Base-by-base conservation (phyloP, 1,140 invertebrate genomes). In the Drosophila parvula region DNA sequence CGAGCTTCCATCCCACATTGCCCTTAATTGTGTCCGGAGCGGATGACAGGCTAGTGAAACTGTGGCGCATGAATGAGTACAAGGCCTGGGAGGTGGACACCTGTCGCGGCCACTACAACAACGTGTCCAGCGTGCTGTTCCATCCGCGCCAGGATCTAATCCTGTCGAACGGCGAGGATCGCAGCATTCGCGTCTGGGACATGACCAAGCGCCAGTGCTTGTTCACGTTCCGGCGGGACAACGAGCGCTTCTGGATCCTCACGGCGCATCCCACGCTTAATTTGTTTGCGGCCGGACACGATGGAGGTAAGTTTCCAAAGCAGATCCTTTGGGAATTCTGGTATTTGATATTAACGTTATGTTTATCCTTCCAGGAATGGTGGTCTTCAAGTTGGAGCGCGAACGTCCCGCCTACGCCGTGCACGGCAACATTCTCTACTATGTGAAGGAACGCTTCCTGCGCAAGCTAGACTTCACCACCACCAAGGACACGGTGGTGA, bases 71-170 rank as follows among this genome's bases (percentile, higher is more conserved):
- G 97, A 99, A 99, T 92, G 99, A 99, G 93, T 95, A 96, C 34
- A 99, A 98, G 94, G 99, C 98, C 0, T 99, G 99, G 99, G 99
- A 99, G 93, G 98, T 99, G 22, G 99, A 99, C 91, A 98, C 98
- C 0, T 99, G 98, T 82, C 95, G 99, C 48, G 99, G 99, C 1
- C 99, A 99, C 93, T 99, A 99, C 93, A 99, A 99, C 93, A 99
- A 99, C 92, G 98, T 99, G 1, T 99, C 98, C 0, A 99, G 98
- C 91, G 98, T 98, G 2, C 92, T 99, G 8, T 99, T 99, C 92
- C 99, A 99, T 93, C 98, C 99, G 0, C 94, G 98, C 16, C 98
- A 99, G 93, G 99, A 99, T 90, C 93, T 99, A 8, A 99, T 99
- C 75, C 93, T 99, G 8, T 99, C 98, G 32, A 99, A 99, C 93